phyloP scores from a whole-genome alignment of 2,113 vertebrate genomes.

The Microtus montanus region DNA sequence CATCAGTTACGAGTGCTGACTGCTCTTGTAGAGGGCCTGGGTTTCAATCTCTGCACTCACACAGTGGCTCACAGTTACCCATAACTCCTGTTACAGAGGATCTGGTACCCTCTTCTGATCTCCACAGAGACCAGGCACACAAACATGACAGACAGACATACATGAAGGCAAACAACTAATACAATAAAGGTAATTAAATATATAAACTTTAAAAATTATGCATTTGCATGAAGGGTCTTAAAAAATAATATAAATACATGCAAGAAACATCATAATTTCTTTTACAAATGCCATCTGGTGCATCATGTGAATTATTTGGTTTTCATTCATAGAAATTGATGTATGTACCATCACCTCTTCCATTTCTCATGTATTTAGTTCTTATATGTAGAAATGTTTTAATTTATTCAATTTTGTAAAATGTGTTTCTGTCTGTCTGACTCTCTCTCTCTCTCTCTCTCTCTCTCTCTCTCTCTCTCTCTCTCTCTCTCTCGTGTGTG shows the following conservation, averaged over 20 bases:
- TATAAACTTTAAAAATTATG: not conserved
- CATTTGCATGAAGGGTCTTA: not conserved
- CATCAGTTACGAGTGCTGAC: too few relatives aligned
- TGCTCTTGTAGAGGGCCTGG: not conserved
- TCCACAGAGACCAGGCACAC: too few relatives aligned
- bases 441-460: too few relatives aligned
- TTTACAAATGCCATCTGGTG: not conserved
- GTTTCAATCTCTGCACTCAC: not conserved
- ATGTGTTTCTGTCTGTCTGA: not conserved
- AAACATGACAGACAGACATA: not conserved
- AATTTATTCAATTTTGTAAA: not conserved
- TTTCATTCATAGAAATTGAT: not conserved
- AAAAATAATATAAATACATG: not conserved
- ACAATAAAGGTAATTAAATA: not conserved
- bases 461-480: too few relatives aligned
- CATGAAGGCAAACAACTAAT: not conserved
- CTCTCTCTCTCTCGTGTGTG: not conserved
- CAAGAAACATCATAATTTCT: not conserved
- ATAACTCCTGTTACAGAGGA: not conserved
- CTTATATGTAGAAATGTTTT: not conserved
- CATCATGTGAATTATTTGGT: not conserved
- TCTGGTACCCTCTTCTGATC: not conserved
- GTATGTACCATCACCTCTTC: accelerated
- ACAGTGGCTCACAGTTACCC: accelerated
- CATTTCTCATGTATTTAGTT: not conserved